Conservation (phyloP, 2,888 invertebrate species). For the Tetrapedia diversipes region DNA sequence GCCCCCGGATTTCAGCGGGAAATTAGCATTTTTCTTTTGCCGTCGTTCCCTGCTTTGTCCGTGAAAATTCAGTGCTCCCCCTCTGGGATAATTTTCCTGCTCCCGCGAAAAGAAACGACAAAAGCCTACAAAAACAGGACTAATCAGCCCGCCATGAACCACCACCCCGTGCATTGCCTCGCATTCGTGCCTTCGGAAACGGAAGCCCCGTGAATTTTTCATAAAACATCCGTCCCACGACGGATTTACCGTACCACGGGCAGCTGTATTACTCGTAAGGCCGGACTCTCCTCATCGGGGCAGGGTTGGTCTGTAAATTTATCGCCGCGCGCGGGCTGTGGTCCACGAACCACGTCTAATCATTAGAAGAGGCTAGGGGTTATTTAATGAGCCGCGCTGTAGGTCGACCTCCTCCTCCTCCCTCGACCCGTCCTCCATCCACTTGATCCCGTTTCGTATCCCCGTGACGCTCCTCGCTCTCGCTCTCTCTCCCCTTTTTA, state of each 20-base stretch:
- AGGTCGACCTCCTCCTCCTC: constrained; percentile 31
- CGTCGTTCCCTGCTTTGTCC: neutral
- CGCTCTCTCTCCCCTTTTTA: constrained; percentile 30
- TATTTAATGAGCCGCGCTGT: constrained; percentile 66
- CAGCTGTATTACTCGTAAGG: constrained; percentile 30
- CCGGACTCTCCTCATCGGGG: constrained; percentile 28
- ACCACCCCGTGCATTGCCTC: too few species aligned
- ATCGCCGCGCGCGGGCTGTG: constrained; percentile 38
- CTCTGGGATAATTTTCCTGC: neutral
- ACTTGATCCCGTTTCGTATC: constrained; percentile 2
- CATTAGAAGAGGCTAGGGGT: constrained; percentile 60
- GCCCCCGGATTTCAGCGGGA: neutral
- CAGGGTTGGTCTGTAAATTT: constrained; percentile 54
- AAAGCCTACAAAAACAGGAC: neutral
- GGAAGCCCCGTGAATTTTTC: too few species aligned
- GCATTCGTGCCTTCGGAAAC: too few species aligned
- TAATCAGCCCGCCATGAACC: neutral
- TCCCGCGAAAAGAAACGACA: too few species aligned
- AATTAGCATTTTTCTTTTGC: constrained; percentile 29
- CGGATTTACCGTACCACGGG: constrained; percentile 16
- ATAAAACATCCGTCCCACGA: too few species aligned
- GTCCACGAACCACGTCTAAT: constrained; percentile 61
- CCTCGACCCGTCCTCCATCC: neutral
- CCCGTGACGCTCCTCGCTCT: neutral
- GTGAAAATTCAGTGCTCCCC: neutral